Evolutionary conservation across 1,140 invertebrate genomes (phyloP).

Genomic region (Oppia nitens): DNA sequence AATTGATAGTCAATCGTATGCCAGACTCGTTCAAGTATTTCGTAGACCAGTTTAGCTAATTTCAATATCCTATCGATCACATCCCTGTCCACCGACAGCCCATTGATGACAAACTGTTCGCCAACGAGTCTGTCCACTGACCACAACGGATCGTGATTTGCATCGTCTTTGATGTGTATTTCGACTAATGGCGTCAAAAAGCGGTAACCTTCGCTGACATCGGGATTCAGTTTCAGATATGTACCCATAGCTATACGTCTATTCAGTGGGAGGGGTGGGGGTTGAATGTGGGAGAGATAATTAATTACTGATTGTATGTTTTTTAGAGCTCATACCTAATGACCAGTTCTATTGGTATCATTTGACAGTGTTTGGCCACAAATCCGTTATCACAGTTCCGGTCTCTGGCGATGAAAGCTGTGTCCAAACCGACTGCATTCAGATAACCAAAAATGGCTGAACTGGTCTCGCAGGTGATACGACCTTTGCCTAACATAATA

Average conservation of each 20-base stretch:
- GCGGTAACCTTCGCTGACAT: slow-evolving; percentile 56
- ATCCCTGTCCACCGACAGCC: slow-evolving; percentile 50
- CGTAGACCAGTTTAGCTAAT: slow-evolving; percentile 68
- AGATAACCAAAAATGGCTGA: slow-evolving; percentile 75
- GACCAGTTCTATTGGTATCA: slow-evolving; percentile 98
- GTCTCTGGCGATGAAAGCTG: slow-evolving; percentile 53
- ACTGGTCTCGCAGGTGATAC: slow-evolving; percentile 77
- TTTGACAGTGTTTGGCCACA: slow-evolving; percentile 70
- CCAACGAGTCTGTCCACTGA: slow-evolving; percentile 77
- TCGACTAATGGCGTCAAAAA: slow-evolving; percentile 73
- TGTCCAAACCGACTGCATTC: slow-evolving; percentile 58
- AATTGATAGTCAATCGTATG: slow-evolving; percentile 65
- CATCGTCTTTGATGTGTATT: slow-evolving; percentile 75
- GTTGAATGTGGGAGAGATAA: too few relatives aligned
- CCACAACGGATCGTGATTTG: slow-evolving; percentile 95
- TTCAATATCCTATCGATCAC: slow-evolving; percentile 68
- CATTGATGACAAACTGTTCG: slow-evolving; percentile 59
- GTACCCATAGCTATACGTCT: slow-evolving; percentile 14
- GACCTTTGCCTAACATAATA: slow-evolving; percentile 76
- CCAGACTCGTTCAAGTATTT: slow-evolving; percentile 86
- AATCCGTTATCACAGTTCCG: slow-evolving; percentile 45
- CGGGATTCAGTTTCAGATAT: slow-evolving; percentile 10
- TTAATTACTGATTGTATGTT: background rate
- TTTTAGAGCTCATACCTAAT: slow-evolving; percentile 41
- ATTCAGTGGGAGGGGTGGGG: too few relatives aligned